Base-by-base conservation (phyloP, 2,113 vertebrate genomes). In the human (Homo sapiens) region DNA sequence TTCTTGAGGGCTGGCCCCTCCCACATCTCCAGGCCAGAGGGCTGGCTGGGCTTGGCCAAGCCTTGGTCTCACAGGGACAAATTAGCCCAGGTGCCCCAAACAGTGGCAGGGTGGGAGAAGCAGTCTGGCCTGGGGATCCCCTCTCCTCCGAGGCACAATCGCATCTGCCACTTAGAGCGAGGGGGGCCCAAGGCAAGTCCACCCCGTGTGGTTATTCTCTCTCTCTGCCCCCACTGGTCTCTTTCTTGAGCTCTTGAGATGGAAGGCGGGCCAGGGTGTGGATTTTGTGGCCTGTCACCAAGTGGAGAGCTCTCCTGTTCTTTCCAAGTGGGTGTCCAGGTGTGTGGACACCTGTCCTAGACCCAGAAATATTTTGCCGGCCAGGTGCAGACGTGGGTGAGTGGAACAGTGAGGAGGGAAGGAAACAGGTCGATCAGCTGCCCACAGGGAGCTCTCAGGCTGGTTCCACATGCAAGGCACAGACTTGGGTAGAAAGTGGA, bases 141-240 rank as follows among this genome's bases (percentile, higher is more conserved):
- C 22, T 43, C 12, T 59, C 64, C 48, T 50, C 50, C 52, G 25
- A 10, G n/a, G 25, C 43, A 8, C 40, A 27, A 0, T 45, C 66
- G 90, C 43, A 43, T n/a, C 57, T n/a, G 32, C 80, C 30, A 2
- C 57, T 40, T 35, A n/a, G 61, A 64, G 64, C 2, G 2, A 32
- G n/a, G 70, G 48, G 61, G 22, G 6, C 91, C 32, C 22, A 0
- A 18, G 68, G 68, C n/a, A 6, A 16, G 75, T 38, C 82, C 38
- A 4, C 20, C 8, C 25, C 23, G 0, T 5, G 12, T 3, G 4
- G 25, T 17, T 18, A 9, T 13, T 45, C 13, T 45, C 9, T 45
- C 9, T 55, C n/a, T 55, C n/a, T 43, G 8, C 32, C 48, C 66
- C 64, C 4, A 0, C 32, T 35, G 18, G 23, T 52, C 52, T 86